These are phyloP conservation scores for Listronotus oregonensis DNA, from an alignment of 1,140 invertebrate genomes.

Conservation along the genomic window DNA sequence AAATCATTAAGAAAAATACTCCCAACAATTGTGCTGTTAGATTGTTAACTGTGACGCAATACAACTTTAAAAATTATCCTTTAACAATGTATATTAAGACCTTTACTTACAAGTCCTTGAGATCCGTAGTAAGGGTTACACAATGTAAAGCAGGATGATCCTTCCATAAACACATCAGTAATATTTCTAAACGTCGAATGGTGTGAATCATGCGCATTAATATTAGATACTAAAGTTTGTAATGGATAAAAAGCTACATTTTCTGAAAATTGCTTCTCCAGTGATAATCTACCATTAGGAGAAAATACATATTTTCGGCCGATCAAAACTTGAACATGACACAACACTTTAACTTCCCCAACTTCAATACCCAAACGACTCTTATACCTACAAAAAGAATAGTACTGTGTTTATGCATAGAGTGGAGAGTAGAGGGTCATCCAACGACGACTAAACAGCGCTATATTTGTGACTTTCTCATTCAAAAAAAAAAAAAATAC, in stretches of 20 bases:
- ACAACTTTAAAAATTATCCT: no score
- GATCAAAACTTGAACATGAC: conserved; percentile 74
- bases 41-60: no score
- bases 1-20: no score
- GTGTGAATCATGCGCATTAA: conserved; percentile 59
- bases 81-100: no score
- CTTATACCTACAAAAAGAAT: conserved; percentile 62
- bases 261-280: conserved; percentile 73
- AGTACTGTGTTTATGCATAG: not conserved
- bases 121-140: conserved; percentile 80
- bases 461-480: no score
- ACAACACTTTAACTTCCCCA: conserved; percentile 70
- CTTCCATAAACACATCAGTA: conserved; percentile 72
- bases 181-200: conserved; percentile 57
- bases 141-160: conserved; percentile 75
- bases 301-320: conserved; percentile 67
- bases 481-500: no score
- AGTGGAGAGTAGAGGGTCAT: no score
- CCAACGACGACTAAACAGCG: no score
- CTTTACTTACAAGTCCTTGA: conserved; percentile 67
- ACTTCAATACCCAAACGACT: conserved; percentile 74
- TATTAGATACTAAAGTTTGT: conserved; percentile 69
- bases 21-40: no score
- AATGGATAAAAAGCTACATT: conserved; percentile 66
- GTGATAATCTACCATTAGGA: conserved; percentile 62